Base-by-base conservation (phyloP, 2,797 vertebrate genomes). In the Euthynnus affinis region DNA sequence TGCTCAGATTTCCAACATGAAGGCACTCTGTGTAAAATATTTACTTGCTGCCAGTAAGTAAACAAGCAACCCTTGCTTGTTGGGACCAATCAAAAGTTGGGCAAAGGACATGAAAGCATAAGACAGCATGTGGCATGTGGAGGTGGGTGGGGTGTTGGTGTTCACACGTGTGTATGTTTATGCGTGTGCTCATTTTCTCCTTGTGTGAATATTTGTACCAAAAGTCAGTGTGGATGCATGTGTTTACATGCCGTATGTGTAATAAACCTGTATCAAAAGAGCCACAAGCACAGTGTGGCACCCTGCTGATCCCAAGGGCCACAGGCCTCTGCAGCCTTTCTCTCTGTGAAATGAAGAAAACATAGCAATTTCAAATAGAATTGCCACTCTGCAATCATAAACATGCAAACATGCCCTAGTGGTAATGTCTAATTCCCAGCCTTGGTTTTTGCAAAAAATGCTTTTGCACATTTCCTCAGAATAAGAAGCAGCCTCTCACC, bases 21-120 rank as follows among this genome's bases (percentile, higher is more conserved):
- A 93, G 89, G 87, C 75, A 17, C 67, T 25, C 58, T 0, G 46
- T 80, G 87, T 95, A 69, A 95, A 95, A 95, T 94, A 95, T 95
- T 94, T 92, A 95, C 87, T 82, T 57, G 80, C 85, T 82, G 78
- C 76, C 48, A 85, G 85, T 87, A 92, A 87, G 91, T 93, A 94
- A 95, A 94, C 93, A 95, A 94, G 82, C 63, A 22, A 52, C 86
- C 82, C 67, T 87, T 76, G 88, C 90, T 94, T 90, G 74, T 88
- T 91, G 92, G 89, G 89, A 89, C 92, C 92, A 94, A 93, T 95
- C 93, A 90, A 79, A 88, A 79, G 72, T 85, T 84, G 67, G 51
- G 83, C 61, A 61, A 66, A 84, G 74, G 71, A 93, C 83, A 91
- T 92, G 85, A 93, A 93, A 94, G 88, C 59, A 34, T 29, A 15